Evolutionary conservation across 35 echinoderm and acorn worm species (phyloP).

Genomic region (Strongylocentrotus purpuratus): DNA sequence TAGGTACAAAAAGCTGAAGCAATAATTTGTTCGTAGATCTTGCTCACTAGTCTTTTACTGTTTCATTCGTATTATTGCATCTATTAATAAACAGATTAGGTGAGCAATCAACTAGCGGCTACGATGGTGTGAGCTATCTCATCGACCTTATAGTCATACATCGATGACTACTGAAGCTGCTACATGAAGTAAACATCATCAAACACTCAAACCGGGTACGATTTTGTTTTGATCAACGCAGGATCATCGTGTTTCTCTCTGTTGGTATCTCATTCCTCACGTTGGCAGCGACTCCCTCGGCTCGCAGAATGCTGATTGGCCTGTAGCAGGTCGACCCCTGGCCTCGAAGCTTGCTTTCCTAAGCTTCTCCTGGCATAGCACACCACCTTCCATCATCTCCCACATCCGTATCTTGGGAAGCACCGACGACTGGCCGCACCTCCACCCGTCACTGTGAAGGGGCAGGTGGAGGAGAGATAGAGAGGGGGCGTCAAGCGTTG

Average conservation of each 20-base stretch:
- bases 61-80: neutral
- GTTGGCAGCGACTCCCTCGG: neutral
- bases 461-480: neutral
- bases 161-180: neutral
- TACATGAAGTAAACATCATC: neutral
- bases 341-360: neutral
- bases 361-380: neutral
- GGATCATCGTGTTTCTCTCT: neutral
- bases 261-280: neutral
- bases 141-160: neutral
- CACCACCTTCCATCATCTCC: neutral
- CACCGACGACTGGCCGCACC: neutral
- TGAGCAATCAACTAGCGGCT: neutral
- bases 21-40: slow-evolving; percentile 6
- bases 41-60: neutral
- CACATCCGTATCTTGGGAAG: neutral
- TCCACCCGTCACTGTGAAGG: neutral
- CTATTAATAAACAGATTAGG: neutral
- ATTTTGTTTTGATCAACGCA: neutral
- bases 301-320: neutral
- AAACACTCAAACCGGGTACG: neutral
- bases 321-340: neutral
- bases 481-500: slow-evolving; percentile 9
- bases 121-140: neutral
- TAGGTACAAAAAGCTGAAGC: neutral